Evolutionary conservation across 2,888 invertebrate species (phyloP), one percentile per base, ranked within the genome.

Genomic region (Polia nebulosa): DNA sequence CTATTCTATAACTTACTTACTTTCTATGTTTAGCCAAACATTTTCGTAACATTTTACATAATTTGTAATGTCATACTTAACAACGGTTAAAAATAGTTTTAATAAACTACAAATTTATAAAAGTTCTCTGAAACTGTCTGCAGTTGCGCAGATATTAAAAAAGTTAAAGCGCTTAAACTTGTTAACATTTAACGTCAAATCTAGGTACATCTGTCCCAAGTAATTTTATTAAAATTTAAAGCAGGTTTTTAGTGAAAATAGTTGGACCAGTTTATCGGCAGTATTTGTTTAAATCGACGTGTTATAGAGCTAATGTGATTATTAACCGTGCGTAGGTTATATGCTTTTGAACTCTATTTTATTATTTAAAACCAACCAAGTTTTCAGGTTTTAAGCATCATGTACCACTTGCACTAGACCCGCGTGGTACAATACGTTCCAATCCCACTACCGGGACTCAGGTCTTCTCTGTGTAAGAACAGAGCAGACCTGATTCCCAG

Each of bases 61-160:
- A 34, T 11, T 34, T 1, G 11, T 11, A 15, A n/a, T n/a, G n/a
- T n/a, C n/a, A n/a, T n/a, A n/a, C n/a, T n/a, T n/a, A n/a, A 36
- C 13, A 13, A 36, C 36, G 9, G 13, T 36, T 36, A 36, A 15
- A 36, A 3, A 47, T 9, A n/a, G 27, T 51, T 59, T 58, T 34
- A 41, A 41, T 44, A 32, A 27, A 41, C 41, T 39, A 52, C 32
- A 27, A 15, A 34, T 60, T 56, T 15, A 5, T 8, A 25, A 47
- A 51, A 51, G 8, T 49, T 51, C 3, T 60, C 15, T 69, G 32
- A 17, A 66, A 55, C 22, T 34, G 5, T 34, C 27, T 64, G 72
- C 56, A 66, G 62, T 65, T 78, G 34, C 3, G 60, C 52, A 27
- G 41, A 22, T 49, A 79, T 75, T 65, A 75, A 64, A 72, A 73